A percentile compares a stretch with the other conserved stretches of the same genome.
Evolutionary conservation across 2,888 invertebrate species (phyloP).

Genomic region (Sycophila texana): DNA sequence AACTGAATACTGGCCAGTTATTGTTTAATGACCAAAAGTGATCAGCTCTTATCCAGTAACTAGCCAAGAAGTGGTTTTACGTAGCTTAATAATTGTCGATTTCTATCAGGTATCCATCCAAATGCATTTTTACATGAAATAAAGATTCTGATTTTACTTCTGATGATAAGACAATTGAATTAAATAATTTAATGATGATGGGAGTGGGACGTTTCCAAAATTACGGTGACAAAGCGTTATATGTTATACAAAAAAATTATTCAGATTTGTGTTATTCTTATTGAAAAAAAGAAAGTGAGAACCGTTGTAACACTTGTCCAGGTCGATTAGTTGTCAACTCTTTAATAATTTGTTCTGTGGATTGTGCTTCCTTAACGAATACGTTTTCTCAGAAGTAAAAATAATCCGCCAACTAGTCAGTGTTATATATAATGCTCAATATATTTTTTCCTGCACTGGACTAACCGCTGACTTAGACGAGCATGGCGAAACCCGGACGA

Average conservation of each 20-base stretch:
- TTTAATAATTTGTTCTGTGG: not conserved
- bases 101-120: too few relatives aligned
- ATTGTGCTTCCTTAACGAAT: slow-evolving; percentile 38
- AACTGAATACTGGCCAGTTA: too few relatives aligned
- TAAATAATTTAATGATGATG: not conserved
- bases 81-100: too few relatives aligned
- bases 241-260: not conserved
- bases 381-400: slow-evolving; percentile 5
- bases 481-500: slow-evolving; percentile 33
- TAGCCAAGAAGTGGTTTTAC: too few relatives aligned
- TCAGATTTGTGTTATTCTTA: slow-evolving; percentile 21
- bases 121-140: too few relatives aligned
- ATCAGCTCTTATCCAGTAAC: too few relatives aligned
- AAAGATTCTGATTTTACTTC: too few relatives aligned
- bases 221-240: slow-evolving; percentile 25
- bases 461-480: slow-evolving; percentile 43
- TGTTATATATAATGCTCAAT: slow-evolving; percentile 13
- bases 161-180: too few relatives aligned
- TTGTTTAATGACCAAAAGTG: too few relatives aligned
- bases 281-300: not conserved
- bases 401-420: slow-evolving; percentile 1
- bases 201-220: not conserved
- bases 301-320: not conserved
- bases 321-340: not conserved
- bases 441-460: slow-evolving; percentile 24